Conservation (phyloP, 1,140 invertebrate species). For the Leptopilina clavipes region DNA sequence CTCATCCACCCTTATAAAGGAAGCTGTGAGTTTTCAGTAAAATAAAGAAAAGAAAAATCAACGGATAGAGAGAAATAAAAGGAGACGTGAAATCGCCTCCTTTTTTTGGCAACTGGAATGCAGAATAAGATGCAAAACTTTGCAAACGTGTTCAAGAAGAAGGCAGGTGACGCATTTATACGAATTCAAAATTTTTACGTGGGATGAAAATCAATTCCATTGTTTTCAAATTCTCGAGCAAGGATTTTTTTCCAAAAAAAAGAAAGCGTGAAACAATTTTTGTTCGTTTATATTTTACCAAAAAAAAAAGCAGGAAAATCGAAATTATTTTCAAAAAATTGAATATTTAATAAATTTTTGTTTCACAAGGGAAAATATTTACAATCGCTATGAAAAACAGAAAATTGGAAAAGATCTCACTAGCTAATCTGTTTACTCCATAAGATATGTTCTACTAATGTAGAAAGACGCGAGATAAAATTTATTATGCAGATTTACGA, state of each 20-base stretch:
- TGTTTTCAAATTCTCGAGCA: background rate
- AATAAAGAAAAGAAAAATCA: background rate
- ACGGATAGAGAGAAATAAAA: background rate
- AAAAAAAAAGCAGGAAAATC: too few species aligned
- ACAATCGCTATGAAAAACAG: background rate
- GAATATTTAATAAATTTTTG: too few species aligned
- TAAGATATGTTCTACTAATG: background rate
- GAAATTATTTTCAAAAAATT: too few species aligned
- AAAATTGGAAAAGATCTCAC: conserved; percentile 6
- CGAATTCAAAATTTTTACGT: background rate
- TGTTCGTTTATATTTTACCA: conserved; percentile 5
- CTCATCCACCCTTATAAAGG: background rate
- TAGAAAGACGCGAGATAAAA: background rate
- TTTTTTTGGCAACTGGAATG: conserved; percentile 37
- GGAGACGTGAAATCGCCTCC: background rate
- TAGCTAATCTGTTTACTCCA: conserved; percentile 12
- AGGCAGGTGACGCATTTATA: conserved; percentile 60
- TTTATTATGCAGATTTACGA: conserved; percentile 28
- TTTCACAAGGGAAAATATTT: too few species aligned
- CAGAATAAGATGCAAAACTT: conserved; percentile 65
- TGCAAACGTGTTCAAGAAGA: conserved; percentile 67
- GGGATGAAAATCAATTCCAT: conserved; percentile 14
- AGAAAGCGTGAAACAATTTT: too few species aligned
- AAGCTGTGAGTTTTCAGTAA: conserved; percentile 8
- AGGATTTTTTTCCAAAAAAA: too few species aligned